phyloP scores from a whole-genome alignment of 2,113 vertebrate genomes.

The Misgurnus anguillicaudatus region DNA sequence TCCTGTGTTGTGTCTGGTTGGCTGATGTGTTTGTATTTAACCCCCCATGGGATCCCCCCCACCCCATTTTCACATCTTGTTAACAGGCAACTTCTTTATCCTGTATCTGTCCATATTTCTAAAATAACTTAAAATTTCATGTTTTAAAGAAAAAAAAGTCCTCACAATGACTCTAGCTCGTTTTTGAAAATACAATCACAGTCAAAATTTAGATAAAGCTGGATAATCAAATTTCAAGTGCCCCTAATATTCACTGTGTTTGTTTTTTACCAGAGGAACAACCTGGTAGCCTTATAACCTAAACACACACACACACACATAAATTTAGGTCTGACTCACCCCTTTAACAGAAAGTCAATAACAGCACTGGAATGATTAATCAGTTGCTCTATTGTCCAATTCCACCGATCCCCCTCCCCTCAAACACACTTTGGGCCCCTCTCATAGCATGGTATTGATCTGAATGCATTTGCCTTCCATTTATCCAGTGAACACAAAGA shows the following conservation, averaged over 20 bases:
- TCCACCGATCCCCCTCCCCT: slow-evolving; percentile 17
- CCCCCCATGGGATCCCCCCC: slow-evolving; percentile 70
- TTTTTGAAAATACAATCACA: no score
- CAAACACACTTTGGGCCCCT: slow-evolving; percentile 59
- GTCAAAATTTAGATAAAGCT: no score
- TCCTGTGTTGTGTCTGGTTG: slow-evolving; percentile 70
- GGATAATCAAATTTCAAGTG: not conserved
- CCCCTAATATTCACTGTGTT: not conserved
- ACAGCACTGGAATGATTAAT: slow-evolving; percentile 78
- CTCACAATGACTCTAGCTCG: no score
- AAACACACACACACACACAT: slow-evolving; percentile 53
- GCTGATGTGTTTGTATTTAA: slow-evolving; percentile 70
- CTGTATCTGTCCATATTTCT: slow-evolving; percentile 14
- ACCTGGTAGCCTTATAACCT: not conserved
- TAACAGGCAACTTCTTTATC: slow-evolving; percentile 48
- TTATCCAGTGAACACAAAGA: slow-evolving; percentile 73
- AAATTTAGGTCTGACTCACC: slow-evolving; percentile 72
- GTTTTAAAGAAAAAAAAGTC: no score
- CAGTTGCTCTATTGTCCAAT: slow-evolving; percentile 64
- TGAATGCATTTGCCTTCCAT: slow-evolving; percentile 79
- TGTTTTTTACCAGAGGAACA: not conserved
- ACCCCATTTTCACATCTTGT: slow-evolving; percentile 53
- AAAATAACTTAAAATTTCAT: no score
- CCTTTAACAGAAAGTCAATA: slow-evolving; percentile 78
- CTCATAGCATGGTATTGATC: slow-evolving; percentile 76